phyloP scores from a whole-genome alignment of 2,888 invertebrate genomes.

The Drosophila koepferae region DNA sequence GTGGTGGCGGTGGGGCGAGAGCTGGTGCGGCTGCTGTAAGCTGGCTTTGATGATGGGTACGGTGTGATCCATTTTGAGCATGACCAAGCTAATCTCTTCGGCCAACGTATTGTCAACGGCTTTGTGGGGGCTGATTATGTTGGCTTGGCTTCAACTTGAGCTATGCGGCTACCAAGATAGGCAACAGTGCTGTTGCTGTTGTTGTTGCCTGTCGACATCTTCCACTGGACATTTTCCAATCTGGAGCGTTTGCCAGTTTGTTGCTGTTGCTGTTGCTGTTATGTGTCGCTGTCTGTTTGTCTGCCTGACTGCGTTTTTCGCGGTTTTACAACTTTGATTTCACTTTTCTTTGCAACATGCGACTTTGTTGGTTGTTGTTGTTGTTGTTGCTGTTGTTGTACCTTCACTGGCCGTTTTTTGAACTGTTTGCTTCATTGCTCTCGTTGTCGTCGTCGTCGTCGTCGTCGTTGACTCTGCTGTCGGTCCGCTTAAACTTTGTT shows the following conservation, averaged over 20 bases:
- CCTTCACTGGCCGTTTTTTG: slow-evolving; percentile 77
- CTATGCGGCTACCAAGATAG: slow-evolving; percentile 49
- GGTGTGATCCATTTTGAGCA: slow-evolving; percentile 61
- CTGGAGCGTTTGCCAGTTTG: slow-evolving; percentile 55
- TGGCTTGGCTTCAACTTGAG: slow-evolving; percentile 28
- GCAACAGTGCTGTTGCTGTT: slow-evolving; percentile 9
- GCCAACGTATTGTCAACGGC: slow-evolving; percentile 52
- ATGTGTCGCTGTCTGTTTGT: slow-evolving; percentile 70
- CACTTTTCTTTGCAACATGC: slow-evolving; percentile 82
- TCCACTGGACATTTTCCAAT: slow-evolving; percentile 70
- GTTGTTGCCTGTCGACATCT: slow-evolving; percentile 66
- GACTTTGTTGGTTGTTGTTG: slow-evolving; percentile 46
- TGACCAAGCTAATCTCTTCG: slow-evolving; percentile 54
- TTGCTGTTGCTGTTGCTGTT: slow-evolving; percentile 54
- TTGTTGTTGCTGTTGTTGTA: slow-evolving; percentile 61
- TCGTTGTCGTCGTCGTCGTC: slow-evolving; percentile 49
- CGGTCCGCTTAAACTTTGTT: slow-evolving; percentile 75
- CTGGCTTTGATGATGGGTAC: slow-evolving; percentile 53
- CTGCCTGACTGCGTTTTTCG: slow-evolving; percentile 78
- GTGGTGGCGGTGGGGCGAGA: not conserved
- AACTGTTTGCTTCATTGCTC: slow-evolving; percentile 76
- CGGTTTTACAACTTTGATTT: slow-evolving; percentile 81
- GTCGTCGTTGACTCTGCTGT: slow-evolving; percentile 32
- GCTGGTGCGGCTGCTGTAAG: slow-evolving; percentile 21
- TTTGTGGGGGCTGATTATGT: slow-evolving; percentile 60